phyloP scores from a whole-genome alignment of 2,888 invertebrate species.

The Pseudococcus longispinus region DNA sequence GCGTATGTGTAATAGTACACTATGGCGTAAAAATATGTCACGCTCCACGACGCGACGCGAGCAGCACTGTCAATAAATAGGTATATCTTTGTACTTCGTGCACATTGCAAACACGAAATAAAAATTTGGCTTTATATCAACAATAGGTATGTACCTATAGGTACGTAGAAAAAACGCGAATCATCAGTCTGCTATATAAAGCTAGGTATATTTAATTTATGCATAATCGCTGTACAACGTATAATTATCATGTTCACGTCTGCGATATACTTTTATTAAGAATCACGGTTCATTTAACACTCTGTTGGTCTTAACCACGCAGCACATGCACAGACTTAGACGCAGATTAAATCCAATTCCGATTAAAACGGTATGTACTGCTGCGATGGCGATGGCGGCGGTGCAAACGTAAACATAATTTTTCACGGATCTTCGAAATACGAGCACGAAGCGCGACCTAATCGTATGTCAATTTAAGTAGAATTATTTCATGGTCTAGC shows the following conservation, averaged over 20 bases:
- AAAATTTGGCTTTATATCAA: constrained; percentile 25
- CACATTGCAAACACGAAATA: constrained; percentile 22
- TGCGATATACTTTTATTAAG: neutral
- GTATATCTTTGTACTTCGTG: neutral
- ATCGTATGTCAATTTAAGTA: constrained; percentile 25
- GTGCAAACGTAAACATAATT: neutral
- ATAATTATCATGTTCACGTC: constrained; percentile 31
- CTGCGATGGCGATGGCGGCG: neutral
- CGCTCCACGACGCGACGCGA: neutral
- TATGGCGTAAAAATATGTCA: constrained; percentile 8
- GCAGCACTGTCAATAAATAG: constrained; percentile 14
- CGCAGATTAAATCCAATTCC: neutral
- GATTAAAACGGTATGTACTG: neutral
- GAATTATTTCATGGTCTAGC: constrained; percentile 35
- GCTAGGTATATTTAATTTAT: neutral
- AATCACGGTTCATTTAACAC: constrained; percentile 8
- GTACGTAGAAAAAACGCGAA: neutral
- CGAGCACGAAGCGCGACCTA: neutral
- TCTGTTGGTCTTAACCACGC: neutral
- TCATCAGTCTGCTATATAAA: neutral
- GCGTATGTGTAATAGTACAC: neutral
- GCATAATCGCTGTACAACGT: constrained; percentile 16
- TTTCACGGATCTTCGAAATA: neutral
- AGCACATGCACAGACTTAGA: neutral
- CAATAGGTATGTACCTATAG: neutral